A percentile compares a stretch with the other conserved stretches of the same genome.
phyloP scores from a whole-genome alignment of 2,797 vertebrate species.

The Gymnoscopelus microlampas region DNA sequence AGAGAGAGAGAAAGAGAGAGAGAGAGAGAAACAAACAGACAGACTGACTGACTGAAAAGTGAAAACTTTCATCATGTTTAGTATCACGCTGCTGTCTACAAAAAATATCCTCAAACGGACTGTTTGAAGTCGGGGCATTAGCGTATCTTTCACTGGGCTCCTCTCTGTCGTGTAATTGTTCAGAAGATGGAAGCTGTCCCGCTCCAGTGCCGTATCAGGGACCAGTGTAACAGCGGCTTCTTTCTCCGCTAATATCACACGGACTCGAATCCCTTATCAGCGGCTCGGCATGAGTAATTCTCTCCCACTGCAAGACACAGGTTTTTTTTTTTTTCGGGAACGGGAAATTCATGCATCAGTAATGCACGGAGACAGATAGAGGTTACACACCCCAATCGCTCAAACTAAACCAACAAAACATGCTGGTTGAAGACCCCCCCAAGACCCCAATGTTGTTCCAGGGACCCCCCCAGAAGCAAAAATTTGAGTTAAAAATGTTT shows the following conservation, averaged over 20 bases:
- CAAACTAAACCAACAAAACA: conserved; percentile 43
- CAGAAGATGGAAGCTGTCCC: conserved; percentile 67
- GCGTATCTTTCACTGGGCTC: conserved; percentile 56
- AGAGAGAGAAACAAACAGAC: neutral
- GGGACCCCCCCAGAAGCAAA: too few relatives aligned
- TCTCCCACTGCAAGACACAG: conserved; percentile 56
- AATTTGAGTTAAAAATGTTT: too few relatives aligned
- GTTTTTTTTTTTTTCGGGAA: conserved; percentile 5
- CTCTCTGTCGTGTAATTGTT: conserved; percentile 61
- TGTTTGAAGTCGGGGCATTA: conserved; percentile 63
- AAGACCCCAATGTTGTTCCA: too few relatives aligned
- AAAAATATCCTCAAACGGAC: conserved; percentile 66
- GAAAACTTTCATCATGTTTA: conserved; percentile 44
- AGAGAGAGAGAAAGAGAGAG: conserved; percentile 10
- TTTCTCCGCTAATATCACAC: conserved; percentile 53
- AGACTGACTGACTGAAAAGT: neutral
- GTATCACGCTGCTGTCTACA: conserved; percentile 51
- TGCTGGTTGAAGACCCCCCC: conserved; percentile 44
- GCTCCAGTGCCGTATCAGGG: conserved; percentile 55
- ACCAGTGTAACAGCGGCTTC: conserved; percentile 65
- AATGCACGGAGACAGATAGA: conserved; percentile 57
- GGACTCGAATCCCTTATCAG: conserved; percentile 67
- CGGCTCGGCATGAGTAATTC: conserved; percentile 63
- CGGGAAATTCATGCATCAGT: conserved; percentile 66
- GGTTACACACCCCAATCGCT: conserved; percentile 39